Conservation (phyloP, 1,140 invertebrate species). For the Lepidurus packardi region DNA sequence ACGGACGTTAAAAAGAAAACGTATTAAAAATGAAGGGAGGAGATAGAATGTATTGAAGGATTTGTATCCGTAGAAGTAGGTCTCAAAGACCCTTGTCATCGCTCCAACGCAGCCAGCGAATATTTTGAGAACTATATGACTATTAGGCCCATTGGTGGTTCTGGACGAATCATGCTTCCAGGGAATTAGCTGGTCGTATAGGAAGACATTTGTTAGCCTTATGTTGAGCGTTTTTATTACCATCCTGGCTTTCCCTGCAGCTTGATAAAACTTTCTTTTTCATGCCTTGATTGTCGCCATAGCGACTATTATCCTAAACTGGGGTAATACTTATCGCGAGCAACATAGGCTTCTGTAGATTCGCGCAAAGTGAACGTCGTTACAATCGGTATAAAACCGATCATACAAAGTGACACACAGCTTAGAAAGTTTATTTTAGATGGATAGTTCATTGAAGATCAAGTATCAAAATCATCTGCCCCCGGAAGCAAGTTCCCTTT, state of each 20-base stretch:
- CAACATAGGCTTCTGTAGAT: background rate
- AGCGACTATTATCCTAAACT: background rate
- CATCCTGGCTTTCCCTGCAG: background rate
- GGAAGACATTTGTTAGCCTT: background rate
- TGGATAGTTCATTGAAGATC: no score
- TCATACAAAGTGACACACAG: no score
- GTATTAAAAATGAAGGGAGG: background rate
- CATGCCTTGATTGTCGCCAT: background rate
- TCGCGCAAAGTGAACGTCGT: no score
- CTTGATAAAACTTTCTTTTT: background rate
- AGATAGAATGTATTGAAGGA: background rate
- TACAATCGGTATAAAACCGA: no score
- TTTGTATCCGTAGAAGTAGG: background rate
- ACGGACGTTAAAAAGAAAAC: background rate
- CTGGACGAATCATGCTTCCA: background rate
- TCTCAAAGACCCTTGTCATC: background rate
- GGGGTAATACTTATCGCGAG: background rate
- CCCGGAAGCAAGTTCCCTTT: no score
- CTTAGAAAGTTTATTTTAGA: no score
- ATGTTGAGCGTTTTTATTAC: background rate
- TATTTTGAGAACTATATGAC: no score
- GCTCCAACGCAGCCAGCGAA: no score
- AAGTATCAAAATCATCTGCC: no score
- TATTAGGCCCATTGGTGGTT: no score
- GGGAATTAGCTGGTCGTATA: background rate